Percentiles rank a stretch among this genome's conserved stretches.
phyloP scores from a whole-genome alignment of 2,797 vertebrate genomes.

The Typhlichthys eigenmanni region DNA sequence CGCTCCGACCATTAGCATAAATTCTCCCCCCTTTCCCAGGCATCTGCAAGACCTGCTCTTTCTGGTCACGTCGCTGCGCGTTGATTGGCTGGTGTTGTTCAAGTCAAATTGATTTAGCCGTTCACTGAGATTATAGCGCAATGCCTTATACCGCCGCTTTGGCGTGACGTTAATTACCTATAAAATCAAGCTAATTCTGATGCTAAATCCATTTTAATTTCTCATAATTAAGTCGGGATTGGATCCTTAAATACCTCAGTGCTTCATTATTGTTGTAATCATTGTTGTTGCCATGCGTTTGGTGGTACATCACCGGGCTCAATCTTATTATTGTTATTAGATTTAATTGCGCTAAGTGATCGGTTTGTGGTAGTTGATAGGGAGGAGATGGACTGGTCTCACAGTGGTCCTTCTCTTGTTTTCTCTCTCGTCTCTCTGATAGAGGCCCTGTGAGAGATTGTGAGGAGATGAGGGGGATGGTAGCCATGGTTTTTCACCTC shows the following conservation, averaged over 20 bases:
- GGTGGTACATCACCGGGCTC: constrained; percentile 63
- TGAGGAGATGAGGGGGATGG: constrained; percentile 72
- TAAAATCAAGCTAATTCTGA: constrained; percentile 85
- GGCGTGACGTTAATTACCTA: constrained; percentile 81
- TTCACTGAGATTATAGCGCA: constrained; percentile 76
- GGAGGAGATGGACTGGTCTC: constrained; percentile 4
- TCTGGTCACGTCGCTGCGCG: constrained; percentile 46
- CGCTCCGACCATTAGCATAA: constrained; percentile 73
- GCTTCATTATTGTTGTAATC: constrained; percentile 79
- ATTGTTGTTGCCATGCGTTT: constrained; percentile 76
- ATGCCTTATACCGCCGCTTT: constrained; percentile 69
- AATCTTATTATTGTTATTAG: constrained; percentile 76
- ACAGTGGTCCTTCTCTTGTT: constrained; percentile 56
- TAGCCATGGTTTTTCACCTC: constrained; percentile 72
- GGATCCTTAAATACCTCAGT: constrained; percentile 80
- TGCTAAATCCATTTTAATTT: constrained; percentile 85
- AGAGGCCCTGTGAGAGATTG: constrained; percentile 73
- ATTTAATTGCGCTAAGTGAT: constrained; percentile 79
- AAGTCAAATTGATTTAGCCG: constrained; percentile 81
- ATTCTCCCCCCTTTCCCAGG: constrained; percentile 58
- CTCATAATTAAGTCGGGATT: constrained; percentile 83
- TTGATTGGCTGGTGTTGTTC: constrained; percentile 74
- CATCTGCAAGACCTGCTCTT: constrained; percentile 71
- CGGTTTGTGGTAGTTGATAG: constrained; percentile 70
- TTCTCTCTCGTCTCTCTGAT: constrained; percentile 67